phyloP scores from a whole-genome alignment of 2,888 invertebrate genomes.

The Amblyteles armatorius region DNA sequence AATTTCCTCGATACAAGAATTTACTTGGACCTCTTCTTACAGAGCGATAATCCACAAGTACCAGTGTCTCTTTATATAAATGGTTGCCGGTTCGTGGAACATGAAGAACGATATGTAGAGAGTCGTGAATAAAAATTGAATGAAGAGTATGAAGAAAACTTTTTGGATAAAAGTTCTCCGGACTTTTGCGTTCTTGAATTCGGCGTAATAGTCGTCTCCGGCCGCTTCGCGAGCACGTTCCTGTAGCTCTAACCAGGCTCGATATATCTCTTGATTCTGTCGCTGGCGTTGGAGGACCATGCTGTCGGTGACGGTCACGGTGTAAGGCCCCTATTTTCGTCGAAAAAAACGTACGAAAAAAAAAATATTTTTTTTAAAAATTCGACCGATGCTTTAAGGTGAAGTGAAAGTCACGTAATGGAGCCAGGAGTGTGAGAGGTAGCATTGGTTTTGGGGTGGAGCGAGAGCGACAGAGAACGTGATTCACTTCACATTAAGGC shows the following conservation, averaged over 20 bases:
- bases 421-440: no score
- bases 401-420: no score
- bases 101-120: conserved; percentile 84
- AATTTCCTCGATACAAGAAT: neutral
- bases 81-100: conserved; percentile 74
- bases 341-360: neutral
- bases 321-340: conserved; percentile 77
- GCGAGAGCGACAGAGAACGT: no score
- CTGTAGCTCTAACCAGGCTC: conserved; percentile 76
- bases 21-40: conserved; percentile 73
- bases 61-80: conserved; percentile 76
- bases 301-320: conserved; percentile 76
- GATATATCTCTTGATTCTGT: conserved; percentile 78
- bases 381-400: no score
- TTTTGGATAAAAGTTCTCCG: conserved; percentile 84
- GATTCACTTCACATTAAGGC: no score
- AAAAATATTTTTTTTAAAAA: no score
- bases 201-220: conserved; percentile 74
- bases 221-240: conserved; percentile 62
- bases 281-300: conserved; percentile 78
- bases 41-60: conserved; percentile 77
- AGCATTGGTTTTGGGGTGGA: no score
- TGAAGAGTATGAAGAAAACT: conserved; percentile 86
- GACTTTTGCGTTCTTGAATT: conserved; percentile 76
- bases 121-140: conserved; percentile 86